Base-by-base conservation (phyloP, 2,888 invertebrate species). In the Adelphocoris suturalis region DNA sequence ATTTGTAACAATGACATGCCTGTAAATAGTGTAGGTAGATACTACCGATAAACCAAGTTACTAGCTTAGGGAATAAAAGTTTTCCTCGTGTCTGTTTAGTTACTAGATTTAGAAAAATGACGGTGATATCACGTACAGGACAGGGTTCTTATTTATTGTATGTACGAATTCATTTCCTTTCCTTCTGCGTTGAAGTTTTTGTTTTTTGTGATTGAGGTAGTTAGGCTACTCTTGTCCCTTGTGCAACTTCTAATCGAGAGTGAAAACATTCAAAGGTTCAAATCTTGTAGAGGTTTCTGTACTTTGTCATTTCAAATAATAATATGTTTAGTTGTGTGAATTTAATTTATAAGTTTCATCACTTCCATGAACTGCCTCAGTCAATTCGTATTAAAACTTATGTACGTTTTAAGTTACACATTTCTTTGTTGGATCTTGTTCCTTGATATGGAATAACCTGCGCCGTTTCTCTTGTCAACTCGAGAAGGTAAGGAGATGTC, bases 1-100 rank as follows among this genome's bases (percentile, higher is more conserved):
- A 68, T 68, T 68, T 68, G 23, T 68, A 68, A 68, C 68, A 68
- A 68, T 68, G 57, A 57, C 16, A 52, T 57, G 27, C 68, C 68
- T 68, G 68, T 68, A 68, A 68, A 68, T 68, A 68, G 23, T 37
- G 37, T 37, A 4, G 37, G 37, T 37, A 37, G 23, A n/a, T 61
- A 23, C n/a, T 68, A 23, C 13, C 68, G 9, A 19, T 68, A 61
- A 61, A 61, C n/a, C 1, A 12, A 68, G 68, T 68, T 23, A 68
- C 23, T 68, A 68, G 23, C 68, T 23, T 68, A 68, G 68, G 27
- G 23, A 68, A 68, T 9, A 7, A 37, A 23, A 68, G 19, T 68
- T 68, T 27, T 68, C 23, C 68, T 19, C 27, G 23, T 68, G 68
- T 68, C 4, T 19, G 23, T 68, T 16, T 61, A 61, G 9, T 0